These are phyloP conservation scores for Polypedilum vanderplanki DNA, from an alignment of 1,140 invertebrate species.

Conservation along the genomic window DNA sequence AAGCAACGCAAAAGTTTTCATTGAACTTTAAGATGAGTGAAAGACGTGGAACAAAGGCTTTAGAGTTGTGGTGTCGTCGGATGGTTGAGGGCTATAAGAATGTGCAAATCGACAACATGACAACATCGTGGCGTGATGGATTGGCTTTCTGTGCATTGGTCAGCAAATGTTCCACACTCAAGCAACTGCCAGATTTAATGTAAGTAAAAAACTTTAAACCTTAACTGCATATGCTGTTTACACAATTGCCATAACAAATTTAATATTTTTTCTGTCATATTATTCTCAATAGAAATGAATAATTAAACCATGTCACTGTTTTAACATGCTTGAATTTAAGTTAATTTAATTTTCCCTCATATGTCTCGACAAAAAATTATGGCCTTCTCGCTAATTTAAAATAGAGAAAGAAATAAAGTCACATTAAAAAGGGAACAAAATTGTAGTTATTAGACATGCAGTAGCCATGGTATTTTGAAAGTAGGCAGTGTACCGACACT, in stretches of 20 bases:
- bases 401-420: background rate
- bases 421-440: background rate
- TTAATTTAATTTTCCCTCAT: conserved; percentile 8
- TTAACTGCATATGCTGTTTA: background rate
- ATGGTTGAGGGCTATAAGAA: conserved; percentile 81
- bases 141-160: conserved; percentile 95
- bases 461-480: background rate
- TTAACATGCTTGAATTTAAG: background rate
- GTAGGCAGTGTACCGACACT: background rate
- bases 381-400: conserved; percentile 10
- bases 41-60: conserved; percentile 73
- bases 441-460: background rate
- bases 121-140: conserved; percentile 86
- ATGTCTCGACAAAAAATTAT: conserved; percentile 6
- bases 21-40: conserved; percentile 59
- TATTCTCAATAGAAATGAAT: background rate
- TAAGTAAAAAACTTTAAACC: conserved; percentile 55
- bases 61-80: conserved; percentile 81
- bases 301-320: background rate
- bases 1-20: background rate
- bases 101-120: conserved; percentile 86
- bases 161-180: conserved; percentile 63
- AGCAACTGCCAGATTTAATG: conserved; percentile 80
- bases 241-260: background rate
- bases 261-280: too few relatives aligned